These are phyloP conservation scores for Tenodera sinensis DNA, from an alignment of 2,888 invertebrate species.

Conservation along the genomic window DNA sequence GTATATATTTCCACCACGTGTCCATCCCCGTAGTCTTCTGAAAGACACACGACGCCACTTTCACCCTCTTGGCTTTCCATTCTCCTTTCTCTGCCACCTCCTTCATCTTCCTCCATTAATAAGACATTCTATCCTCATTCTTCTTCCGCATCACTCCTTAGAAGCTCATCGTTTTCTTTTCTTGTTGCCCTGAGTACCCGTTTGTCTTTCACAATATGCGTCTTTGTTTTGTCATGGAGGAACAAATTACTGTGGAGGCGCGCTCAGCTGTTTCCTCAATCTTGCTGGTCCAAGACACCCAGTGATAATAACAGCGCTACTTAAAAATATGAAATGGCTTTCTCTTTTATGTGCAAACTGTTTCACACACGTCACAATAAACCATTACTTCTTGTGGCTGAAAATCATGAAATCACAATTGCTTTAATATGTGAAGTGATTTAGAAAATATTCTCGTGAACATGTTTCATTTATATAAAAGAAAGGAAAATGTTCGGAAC, in stretches of 20 bases:
- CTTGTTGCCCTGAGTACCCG: background rate
- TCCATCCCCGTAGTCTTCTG: background rate
- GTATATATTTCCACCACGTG: background rate
- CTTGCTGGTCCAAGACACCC: background rate
- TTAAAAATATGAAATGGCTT: too few species aligned
- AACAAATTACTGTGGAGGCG: background rate
- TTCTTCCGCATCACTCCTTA: background rate
- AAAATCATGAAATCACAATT: too few species aligned
- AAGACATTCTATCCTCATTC: background rate
- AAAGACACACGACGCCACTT: background rate
- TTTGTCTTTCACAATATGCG: background rate
- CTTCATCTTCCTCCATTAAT: background rate
- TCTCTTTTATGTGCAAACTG: too few species aligned
- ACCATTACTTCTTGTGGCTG: too few species aligned
- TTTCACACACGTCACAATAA: too few species aligned
- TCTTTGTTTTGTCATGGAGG: background rate
- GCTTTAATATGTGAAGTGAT: too few species aligned
- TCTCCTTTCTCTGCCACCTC: background rate
- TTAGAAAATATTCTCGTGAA: too few species aligned
- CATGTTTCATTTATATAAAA: too few species aligned
- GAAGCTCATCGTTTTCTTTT: background rate
- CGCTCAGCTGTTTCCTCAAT: background rate
- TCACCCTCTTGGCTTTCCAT: background rate
- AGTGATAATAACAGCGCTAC: background rate
- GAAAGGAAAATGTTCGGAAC: too few species aligned